These are phyloP conservation scores for Seira sanloemensis DNA, from an alignment of 2,888 invertebrate genomes.

Conservation along the genomic window DNA sequence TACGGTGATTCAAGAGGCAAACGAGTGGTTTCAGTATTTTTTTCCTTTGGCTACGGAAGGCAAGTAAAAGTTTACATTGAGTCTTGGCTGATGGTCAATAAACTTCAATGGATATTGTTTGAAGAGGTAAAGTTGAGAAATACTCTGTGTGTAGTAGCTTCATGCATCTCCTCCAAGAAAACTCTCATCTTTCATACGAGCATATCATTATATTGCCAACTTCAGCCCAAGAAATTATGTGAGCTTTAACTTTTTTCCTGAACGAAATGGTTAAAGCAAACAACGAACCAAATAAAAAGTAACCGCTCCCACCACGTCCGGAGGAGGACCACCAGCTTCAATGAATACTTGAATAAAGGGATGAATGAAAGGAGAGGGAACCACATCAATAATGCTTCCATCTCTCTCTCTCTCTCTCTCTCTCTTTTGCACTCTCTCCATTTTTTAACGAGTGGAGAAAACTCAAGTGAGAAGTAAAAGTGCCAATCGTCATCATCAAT, in stretches of 20 bases:
- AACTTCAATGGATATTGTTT: conserved; percentile 57
- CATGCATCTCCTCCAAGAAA: not conserved
- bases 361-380: not conserved
- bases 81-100: conserved; percentile 61
- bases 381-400: conserved; percentile 15
- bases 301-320: not conserved
- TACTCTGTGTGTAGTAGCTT: not conserved
- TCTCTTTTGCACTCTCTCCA: conserved; percentile 15
- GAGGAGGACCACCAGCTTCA: not conserved
- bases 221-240: conserved; percentile 6
- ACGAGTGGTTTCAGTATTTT: too few species aligned
- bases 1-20: not conserved
- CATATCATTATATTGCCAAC: not conserved
- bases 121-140: conserved; percentile 43
- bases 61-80: conserved; percentile 42
- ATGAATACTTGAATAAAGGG: not conserved
- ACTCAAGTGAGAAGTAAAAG: conserved; percentile 32
- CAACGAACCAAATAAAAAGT: conserved; percentile 6
- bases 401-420: conserved; percentile 23
- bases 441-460: conserved; percentile 23
- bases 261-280: not conserved
- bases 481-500: conserved; percentile 48
- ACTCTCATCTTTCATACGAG: conserved; percentile 9
- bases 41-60: conserved; percentile 20
- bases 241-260: not conserved